Conservation (phyloP, 2,888 invertebrate species). For the Campaea margaritaria region DNA sequence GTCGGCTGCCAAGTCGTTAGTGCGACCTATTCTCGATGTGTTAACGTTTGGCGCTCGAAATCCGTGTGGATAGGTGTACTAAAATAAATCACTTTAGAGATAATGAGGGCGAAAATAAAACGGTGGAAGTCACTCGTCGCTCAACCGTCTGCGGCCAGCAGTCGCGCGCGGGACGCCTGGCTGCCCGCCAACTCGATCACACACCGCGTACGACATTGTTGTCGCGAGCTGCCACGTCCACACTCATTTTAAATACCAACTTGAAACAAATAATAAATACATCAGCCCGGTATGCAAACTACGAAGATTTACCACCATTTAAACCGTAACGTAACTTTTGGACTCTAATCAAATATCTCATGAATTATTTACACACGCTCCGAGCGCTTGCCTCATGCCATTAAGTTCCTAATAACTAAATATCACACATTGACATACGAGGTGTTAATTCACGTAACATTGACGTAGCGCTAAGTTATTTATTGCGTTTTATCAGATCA, state of each 20-base stretch:
- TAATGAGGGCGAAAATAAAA: constrained; percentile 84
- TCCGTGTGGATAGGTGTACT: constrained; percentile 62
- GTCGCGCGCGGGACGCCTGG: constrained; percentile 65
- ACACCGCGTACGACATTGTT: constrained; percentile 58
- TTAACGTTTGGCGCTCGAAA: constrained; percentile 69
- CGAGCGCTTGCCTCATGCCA: constrained; percentile 51
- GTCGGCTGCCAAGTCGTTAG: constrained; percentile 72
- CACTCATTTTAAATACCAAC: constrained; percentile 56
- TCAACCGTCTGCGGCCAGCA: constrained; percentile 71
- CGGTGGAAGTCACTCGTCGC: constrained; percentile 74
- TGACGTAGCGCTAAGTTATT: constrained; percentile 33
- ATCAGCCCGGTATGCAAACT: constrained; percentile 41
- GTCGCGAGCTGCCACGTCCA: constrained; percentile 52
- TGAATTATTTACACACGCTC: constrained; percentile 64
- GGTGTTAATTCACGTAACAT: constrained; percentile 38
- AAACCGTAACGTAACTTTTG: constrained; percentile 63
- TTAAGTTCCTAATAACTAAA: constrained; percentile 58
- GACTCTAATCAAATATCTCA: constrained; percentile 69
- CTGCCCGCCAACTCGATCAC: constrained; percentile 73
- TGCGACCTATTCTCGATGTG: constrained; percentile 74
- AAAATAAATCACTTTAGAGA: constrained; percentile 82
- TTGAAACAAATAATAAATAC: constrained; percentile 58
- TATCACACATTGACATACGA: constrained; percentile 46
- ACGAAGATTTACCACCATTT: constrained; percentile 60
- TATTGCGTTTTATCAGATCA: constrained; percentile 36